Evolutionary conservation across 2,888 invertebrate genomes (phyloP).

Genomic region (Pyralis farinalis): DNA sequence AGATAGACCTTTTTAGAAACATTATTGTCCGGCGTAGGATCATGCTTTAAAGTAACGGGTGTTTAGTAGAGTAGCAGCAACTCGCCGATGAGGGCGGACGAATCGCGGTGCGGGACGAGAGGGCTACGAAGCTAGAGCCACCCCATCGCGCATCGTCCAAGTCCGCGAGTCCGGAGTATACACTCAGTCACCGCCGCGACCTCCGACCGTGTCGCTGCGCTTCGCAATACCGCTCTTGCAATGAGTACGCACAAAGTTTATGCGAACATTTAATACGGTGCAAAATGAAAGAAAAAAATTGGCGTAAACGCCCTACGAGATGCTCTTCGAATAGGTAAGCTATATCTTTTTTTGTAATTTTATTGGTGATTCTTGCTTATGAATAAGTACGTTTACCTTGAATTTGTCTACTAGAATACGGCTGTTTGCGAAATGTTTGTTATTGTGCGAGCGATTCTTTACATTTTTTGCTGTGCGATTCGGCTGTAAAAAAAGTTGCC

Average conservation of each 20-base stretch:
- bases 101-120: conserved; percentile 22
- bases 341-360: conserved; percentile 21
- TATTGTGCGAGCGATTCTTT: conserved; percentile 20
- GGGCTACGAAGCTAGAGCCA: conserved; percentile 28
- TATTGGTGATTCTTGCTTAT: conserved; percentile 18
- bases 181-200: conserved; percentile 40
- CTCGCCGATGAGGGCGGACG: conserved; percentile 16
- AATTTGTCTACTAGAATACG: conserved; percentile 16
- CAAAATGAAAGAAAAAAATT: conserved; percentile 38
- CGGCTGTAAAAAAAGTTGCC: no score
- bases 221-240: conserved; percentile 36
- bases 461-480: conserved; percentile 18
- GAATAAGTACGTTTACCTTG: conserved; percentile 23
- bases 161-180: conserved; percentile 25
- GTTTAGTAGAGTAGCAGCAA: conserved; percentile 13
- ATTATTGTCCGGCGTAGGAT: conserved; percentile 28
- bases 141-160: conserved; percentile 18
- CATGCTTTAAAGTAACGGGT: conserved; percentile 20
- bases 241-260: conserved; percentile 60
- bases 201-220: conserved; percentile 20
- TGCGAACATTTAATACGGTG: conserved; percentile 32
- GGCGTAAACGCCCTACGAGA: conserved; percentile 20
- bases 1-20: conserved; percentile 26
- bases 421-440: conserved; percentile 27
- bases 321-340: conserved; percentile 36